Conservation (phyloP, 2,113 vertebrate genomes). For the Podarcis muralis region DNA sequence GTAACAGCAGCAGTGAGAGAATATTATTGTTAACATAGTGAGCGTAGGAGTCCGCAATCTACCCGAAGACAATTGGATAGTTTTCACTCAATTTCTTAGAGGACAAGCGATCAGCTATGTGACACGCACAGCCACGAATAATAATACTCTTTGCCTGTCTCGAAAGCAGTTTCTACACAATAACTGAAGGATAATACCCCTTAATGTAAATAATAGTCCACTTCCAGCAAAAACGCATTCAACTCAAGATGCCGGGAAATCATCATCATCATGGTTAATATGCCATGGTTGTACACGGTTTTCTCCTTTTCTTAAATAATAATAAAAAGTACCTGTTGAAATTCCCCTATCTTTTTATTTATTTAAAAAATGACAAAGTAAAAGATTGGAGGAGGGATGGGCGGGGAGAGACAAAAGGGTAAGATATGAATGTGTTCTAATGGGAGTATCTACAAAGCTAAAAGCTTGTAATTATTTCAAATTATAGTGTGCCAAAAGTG, state of each 20-base stretch:
- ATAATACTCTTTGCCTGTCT: not conserved
- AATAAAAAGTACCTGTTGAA: not conserved
- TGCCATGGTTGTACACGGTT: not conserved
- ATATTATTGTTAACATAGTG: not conserved
- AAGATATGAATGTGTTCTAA: slow-evolving; percentile 18
- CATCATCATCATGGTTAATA: not conserved
- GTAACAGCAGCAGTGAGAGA: not conserved
- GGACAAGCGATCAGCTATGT: not conserved
- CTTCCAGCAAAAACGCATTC: not conserved
- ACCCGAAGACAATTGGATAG: not conserved
- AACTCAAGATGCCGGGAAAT: not conserved
- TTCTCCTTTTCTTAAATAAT: not conserved
- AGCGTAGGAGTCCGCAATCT: not conserved
- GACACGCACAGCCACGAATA: not conserved
- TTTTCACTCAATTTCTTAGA: not conserved
- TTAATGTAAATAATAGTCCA: not conserved
- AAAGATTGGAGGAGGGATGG: not conserved
- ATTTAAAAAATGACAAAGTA: not conserved
- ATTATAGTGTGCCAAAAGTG: slow-evolving; percentile 10
- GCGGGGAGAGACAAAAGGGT: not conserved
- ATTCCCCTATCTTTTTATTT: not conserved
- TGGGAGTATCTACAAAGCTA: not conserved
- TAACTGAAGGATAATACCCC: not conserved
- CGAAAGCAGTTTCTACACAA: not conserved
- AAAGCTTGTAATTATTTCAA: slow-evolving; percentile 31